Evolutionary conservation across 2,888 invertebrate genomes (phyloP).

Genomic region (Lasioglossum villosulum): DNA sequence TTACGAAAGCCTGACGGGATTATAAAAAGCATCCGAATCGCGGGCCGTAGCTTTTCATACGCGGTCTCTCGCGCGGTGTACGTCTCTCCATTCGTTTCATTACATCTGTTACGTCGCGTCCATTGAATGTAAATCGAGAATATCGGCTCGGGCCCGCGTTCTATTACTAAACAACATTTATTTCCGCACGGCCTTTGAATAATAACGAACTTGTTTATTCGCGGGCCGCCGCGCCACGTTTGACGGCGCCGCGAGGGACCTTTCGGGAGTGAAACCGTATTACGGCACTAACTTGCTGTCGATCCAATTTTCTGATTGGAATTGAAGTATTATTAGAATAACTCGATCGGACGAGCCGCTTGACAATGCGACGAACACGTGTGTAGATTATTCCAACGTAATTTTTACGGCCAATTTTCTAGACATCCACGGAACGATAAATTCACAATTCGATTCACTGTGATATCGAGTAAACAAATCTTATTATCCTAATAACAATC

Average conservation of each 20-base stretch:
- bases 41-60: slow-evolving; percentile 33
- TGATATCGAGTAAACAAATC: neutral
- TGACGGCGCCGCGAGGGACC: neutral
- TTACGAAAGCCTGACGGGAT: slow-evolving; percentile 34
- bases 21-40: slow-evolving; percentile 33
- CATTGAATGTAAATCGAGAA: slow-evolving; percentile 28
- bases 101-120: slow-evolving; percentile 22
- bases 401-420: neutral
- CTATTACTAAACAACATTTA: slow-evolving; percentile 28
- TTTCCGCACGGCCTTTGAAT: slow-evolving; percentile 15
- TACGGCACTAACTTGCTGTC: neutral
- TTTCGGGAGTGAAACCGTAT: neutral
- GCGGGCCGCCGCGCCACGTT: neutral
- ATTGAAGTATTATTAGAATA: neutral
- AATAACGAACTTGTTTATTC: slow-evolving; percentile 6
- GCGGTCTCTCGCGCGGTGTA: neutral
- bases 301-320: neutral
- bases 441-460: neutral
- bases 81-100: slow-evolving; percentile 16
- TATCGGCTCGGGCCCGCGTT: neutral
- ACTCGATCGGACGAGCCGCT: neutral
- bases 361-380: neutral
- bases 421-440: neutral
- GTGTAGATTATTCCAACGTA: neutral
- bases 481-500: neutral